phyloP scores from a whole-genome alignment of 2,113 vertebrate species.

The Ceyx cyanopectus region DNA sequence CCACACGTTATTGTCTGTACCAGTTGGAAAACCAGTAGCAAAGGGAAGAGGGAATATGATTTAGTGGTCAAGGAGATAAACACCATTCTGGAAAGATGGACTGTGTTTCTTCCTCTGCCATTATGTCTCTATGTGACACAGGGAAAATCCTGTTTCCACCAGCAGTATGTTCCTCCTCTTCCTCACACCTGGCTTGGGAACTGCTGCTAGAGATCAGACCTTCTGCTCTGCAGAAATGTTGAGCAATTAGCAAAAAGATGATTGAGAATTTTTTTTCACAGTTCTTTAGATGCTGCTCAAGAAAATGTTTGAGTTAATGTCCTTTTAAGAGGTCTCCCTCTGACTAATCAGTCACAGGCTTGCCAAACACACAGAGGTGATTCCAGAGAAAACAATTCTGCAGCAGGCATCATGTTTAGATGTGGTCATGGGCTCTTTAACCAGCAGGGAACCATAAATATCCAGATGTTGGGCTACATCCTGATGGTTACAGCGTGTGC shows the following conservation, averaged over 20 bases:
- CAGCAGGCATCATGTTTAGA: not conserved
- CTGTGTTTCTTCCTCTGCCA: not conserved
- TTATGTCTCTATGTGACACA: not conserved
- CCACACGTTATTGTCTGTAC: not conserved
- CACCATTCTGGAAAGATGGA: not conserved
- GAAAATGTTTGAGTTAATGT: not conserved
- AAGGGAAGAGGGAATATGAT: not conserved
- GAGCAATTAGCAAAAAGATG: not conserved
- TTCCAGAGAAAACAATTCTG: not conserved
- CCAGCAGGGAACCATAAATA: constrained; percentile 52
- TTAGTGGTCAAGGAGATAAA: constrained; percentile 13
- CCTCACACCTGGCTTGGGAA: not conserved
- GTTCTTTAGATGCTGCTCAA: not conserved
- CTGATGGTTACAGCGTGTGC: constrained; percentile 47
- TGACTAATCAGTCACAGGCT: not conserved
- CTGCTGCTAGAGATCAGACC: not conserved
- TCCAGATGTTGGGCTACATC: constrained; percentile 42
- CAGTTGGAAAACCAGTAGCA: not conserved
- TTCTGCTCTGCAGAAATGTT: not conserved
- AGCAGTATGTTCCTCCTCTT: not conserved
- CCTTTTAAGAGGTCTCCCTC: not conserved
- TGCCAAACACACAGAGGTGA: constrained; percentile 10
- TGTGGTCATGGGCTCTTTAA: constrained; percentile 25
- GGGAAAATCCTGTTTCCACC: not conserved
- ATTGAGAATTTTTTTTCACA: not conserved